Base-by-base conservation (phyloP, 2,888 invertebrate genomes). In the Trichacis sp. region DNA sequence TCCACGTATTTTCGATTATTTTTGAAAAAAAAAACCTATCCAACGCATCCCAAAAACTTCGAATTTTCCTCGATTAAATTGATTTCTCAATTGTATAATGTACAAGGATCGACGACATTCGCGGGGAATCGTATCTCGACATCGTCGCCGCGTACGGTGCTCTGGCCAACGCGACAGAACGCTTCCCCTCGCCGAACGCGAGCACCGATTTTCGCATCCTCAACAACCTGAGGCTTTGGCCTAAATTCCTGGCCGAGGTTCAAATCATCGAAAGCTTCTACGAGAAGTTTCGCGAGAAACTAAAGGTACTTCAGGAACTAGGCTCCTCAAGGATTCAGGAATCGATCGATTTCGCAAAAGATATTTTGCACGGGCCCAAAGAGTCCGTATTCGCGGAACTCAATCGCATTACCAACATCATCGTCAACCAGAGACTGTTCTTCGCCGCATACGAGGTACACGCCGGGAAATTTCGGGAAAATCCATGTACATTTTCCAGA, bases 361-460 rank as follows among this genome's bases (percentile, higher is more conserved):
- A 88, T 0, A 87, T 93, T 14, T 82, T 93, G 48, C 85, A 88
- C 73, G 92, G 93, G 75, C 88, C 88, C 0, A 88, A 84, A 75
- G 83, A 87, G 73, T 88, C 89, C 0, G 87, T 90, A 9, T 85
- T 88, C 11, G 85, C 85, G 40, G 87, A 90, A 2, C 86, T 91
- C 67, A 83, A 86, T 50, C 87, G 88, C 62, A 87, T 93, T 36
- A 86, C 89, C 70, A 87, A 89, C 42, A 81, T 89, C 59, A 87
- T 91, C 79, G 87, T 88, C 51, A 87, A 88, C 70, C 90, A 91
- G 53, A 87, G 89, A 70, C 80, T 92, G 72, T 93, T 92, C 85
- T 87, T 89, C 72, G 87, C 88, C 12, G 89, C 88, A 14, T 84
- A 88, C 74, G 86, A 91, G 92, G 93, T 93, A 88, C 29, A 24